Base-by-base conservation (phyloP, 2,888 invertebrate species). In the Andrena minutula region DNA sequence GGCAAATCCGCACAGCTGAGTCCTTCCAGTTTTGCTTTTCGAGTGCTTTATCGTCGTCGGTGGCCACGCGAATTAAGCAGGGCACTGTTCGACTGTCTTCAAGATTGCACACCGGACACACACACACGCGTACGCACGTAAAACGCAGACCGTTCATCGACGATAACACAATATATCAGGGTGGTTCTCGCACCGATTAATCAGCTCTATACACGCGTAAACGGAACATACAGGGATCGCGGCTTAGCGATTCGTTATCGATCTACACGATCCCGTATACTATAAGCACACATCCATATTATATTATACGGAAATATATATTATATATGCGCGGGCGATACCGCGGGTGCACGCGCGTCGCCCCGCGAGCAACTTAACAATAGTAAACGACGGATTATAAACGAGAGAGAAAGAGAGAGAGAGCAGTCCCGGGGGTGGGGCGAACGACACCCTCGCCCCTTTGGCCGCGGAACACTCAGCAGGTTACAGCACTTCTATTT, bases 401-500 rank as follows among this genome's bases (percentile, higher is more conserved):
- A 20, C 30, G 51, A 28, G 56, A 56, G 23, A 41, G 32, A 7
- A 7, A 35, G 10, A 35, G 35, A 35, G 35, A 41, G 41, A 41
- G 41, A 60, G 26, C 65, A 41, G 58, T 30, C n/a, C 49, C 23
- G 26, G 23, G 64, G 49, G 41, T 53, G 16, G 58, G 47, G 32
- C 12, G 49, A 3, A 12, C 23, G 7, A 16, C 47, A 41, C 28
- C 16, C 64, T 28, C 47, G 26, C 6, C n/a, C 30, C 81, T 66
- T 64, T 75, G 60, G 87, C 68, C 51, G 82, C 63, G 56, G 30
- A 51, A 65, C 70, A 76, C 70, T 64, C 76, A 84, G 74, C 86
- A 77, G 79, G 56, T 73, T 86, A 66, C 82, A 85, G 68, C 83
- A 86, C 77, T 74, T 83, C 69, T 71, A 81, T 77, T 84, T 88